Percentiles rank a stretch among this genome's conserved stretches.
These are phyloP conservation scores for Eilema caniola DNA, from an alignment of 2,888 invertebrate genomes.

Conservation along the genomic window DNA sequence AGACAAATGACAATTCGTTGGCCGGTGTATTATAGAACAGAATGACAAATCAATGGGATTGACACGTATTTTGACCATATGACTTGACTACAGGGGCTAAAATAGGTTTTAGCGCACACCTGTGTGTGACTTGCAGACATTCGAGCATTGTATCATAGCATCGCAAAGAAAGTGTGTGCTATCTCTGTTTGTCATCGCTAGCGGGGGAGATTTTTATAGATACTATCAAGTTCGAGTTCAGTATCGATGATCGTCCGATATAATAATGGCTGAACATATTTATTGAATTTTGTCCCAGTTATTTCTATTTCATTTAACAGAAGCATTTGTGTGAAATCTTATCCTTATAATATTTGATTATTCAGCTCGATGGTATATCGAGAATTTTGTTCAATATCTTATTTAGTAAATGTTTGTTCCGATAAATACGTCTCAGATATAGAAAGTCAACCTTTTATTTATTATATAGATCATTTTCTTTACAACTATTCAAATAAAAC, in stretches of 20 bases:
- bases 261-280: conserved; percentile 12
- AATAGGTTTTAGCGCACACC: no score
- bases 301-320: background rate
- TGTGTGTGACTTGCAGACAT: background rate
- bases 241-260: conserved; percentile 26
- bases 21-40: no score
- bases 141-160: background rate
- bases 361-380: background rate
- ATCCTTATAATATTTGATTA: background rate
- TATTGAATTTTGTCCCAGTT: conserved; percentile 17
- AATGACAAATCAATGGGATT: no score
- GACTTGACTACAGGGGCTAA: no score
- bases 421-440: background rate
- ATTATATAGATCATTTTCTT: background rate
- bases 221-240: conserved; percentile 22
- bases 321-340: background rate
- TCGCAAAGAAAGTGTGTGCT: conserved; percentile 43
- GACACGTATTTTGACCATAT: no score
- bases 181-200: conserved; percentile 49
- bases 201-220: conserved; percentile 25
- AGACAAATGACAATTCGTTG: no score
- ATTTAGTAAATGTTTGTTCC: background rate
- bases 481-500: background rate
- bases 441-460: background rate
- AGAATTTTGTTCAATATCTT: background rate